Evolutionary conservation across 35 echinoderm and acorn worm genomes (phyloP), one percentile per base, ranked within the genome.

Genomic region (Apostichopus californicus): DNA sequence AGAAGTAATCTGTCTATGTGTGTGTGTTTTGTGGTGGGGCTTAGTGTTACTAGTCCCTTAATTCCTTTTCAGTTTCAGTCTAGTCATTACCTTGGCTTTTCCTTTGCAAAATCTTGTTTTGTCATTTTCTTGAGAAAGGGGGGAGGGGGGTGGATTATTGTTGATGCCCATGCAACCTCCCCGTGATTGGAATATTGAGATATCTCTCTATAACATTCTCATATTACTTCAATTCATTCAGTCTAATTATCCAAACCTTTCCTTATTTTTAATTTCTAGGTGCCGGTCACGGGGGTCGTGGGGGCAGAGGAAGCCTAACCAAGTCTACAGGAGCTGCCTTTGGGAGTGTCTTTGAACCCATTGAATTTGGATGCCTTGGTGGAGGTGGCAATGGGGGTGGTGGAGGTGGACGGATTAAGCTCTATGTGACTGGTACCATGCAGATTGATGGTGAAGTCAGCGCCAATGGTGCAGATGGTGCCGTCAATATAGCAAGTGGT

Each of bases 371-470:
- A 20, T 97, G 96, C 63, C 90, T 77, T 60, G 96, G 96, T 10
- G 96, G 96, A 9, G 96, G 96, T 59, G 12, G 13, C 1, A 26
- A n/a, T 46, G 96, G 91, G 20, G 96, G 96, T 14, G 60, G 56
- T 34, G 96, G 93, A 20, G 96, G 93, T 5, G 96, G 96, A 22
- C 85, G 26, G 53, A 92, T 97, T 79, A 91, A 64, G 12, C 90
- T 96, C 6, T 70, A 70, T 57, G 87, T 94, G 3, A 85, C 87
- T 26, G 91, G 94, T 9, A 93, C 56, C 23, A 59, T 97, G 91
- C 94, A 97, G 83, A 88, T 97, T 73, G 96, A 97, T 93, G 96
- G 96, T 60, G 91, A 94, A 82, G 71, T 97, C 14, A 97, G 92
- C 80, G 96, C 93, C 56, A 91, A 95, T 93, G 96, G 96, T 14